A percentile compares a stretch with the other conserved stretches of the same genome.
Conservation (phyloP, 2,797 vertebrate species). For the Miichthys miiuy region DNA sequence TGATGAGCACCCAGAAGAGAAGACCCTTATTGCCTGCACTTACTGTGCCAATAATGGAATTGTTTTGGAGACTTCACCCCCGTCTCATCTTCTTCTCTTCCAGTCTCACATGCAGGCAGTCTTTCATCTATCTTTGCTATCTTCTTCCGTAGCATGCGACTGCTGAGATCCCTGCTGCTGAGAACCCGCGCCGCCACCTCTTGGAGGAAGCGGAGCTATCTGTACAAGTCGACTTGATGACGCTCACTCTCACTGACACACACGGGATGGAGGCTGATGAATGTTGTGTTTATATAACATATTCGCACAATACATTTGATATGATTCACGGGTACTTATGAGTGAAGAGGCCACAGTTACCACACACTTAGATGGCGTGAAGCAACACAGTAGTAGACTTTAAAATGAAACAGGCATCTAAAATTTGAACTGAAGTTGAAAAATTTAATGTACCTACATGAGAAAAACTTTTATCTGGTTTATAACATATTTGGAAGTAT, state of each 20-base stretch:
- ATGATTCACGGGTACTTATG: constrained; percentile 18
- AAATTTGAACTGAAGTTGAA: too few relatives aligned
- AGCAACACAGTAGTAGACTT: neutral
- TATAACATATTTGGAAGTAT: too few relatives aligned
- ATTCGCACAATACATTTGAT: constrained; percentile 7
- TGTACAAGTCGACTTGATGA: constrained; percentile 47
- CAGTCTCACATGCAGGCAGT: constrained; percentile 84
- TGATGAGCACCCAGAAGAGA: constrained; percentile 83
- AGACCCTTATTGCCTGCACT: constrained; percentile 85
- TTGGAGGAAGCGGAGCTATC: constrained; percentile 65
- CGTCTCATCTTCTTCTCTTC: constrained; percentile 81
- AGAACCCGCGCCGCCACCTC: constrained; percentile 42
- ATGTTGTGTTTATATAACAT: constrained; percentile 48
- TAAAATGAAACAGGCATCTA: neutral
- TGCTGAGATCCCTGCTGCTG: constrained; percentile 50
- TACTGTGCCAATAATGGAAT: constrained; percentile 82
- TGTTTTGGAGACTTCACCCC: constrained; percentile 84
- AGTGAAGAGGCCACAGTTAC: constrained; percentile 2
- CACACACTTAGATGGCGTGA: neutral
- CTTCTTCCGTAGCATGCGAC: constrained; percentile 85
- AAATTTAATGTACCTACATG: too few relatives aligned
- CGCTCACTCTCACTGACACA: constrained; percentile 70
- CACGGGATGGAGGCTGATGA: constrained; percentile 39
- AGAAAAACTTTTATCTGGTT: too few relatives aligned
- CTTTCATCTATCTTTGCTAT: constrained; percentile 87